Base-by-base conservation (phyloP, 2,113 vertebrate genomes). In the Pseudorasbora parva region DNA sequence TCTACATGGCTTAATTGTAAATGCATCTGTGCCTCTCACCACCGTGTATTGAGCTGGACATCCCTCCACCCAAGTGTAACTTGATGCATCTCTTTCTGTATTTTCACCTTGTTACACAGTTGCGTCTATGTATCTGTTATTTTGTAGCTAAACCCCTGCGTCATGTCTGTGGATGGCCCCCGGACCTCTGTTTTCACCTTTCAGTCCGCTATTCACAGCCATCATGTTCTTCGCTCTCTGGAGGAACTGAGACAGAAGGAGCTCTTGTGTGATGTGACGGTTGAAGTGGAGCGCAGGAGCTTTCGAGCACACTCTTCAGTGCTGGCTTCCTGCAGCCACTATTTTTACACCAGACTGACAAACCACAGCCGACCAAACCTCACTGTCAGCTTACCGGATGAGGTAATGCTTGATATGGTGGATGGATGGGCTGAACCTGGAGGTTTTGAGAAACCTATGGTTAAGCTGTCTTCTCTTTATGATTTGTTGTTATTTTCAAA, bases 291-390 rank as follows among this genome's bases (percentile, higher is more conserved):
- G 87, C 92, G 93, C 88, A 93, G 91, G 84, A 93, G 93, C 49
- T 98, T 98, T 87, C 93, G 95, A 15, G 97, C 97, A 19, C 98
- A 99, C 89, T 93, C 89, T 76, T 94, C 97, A 0, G 95, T 99
- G 85, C 92, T 99, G 89, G 96, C 97, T 0, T 96, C 97, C 5
- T 98, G 97, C 90, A 98, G 97, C 83, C 90, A 93, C 68, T 99
- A 97, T 86, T 97, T 99, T 90, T 94, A 94, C 86, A 92, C 94
- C 56, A 93, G 94, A 83, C 88, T 97, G 10, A 90, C 93, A 76
- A 93, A 89, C 80, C 92, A 93, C 81, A 88, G 87, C 41, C 91
- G 93, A 0, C 85, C 90, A 2, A 96, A 95, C 89, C 91, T 95
- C 64, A 88, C 94, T 86, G 93, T 99, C 82, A 94, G 94, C 33